Evolutionary conservation across 2,888 invertebrate genomes (phyloP), one percentile per base, ranked within the genome.

Genomic region (Drosophila stalkeri): DNA sequence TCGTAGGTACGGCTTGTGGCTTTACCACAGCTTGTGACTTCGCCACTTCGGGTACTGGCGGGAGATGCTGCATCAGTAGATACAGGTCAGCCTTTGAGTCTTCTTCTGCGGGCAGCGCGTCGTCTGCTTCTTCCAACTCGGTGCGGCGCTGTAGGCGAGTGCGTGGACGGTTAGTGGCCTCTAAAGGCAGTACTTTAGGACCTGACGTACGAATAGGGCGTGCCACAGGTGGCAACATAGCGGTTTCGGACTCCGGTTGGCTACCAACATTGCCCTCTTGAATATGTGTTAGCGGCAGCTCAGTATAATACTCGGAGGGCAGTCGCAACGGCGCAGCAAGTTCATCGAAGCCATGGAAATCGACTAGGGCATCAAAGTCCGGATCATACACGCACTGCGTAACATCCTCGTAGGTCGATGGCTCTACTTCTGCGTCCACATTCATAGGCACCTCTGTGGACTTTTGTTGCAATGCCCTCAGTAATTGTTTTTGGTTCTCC

Each of bases 301-400:
- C 75, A 6, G 9, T n/a, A 8, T 69, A 86, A 59, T 75, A 83
- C 16, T 67, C 64, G 7, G 55, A 55, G 12, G 87, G 75, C 20
- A 71, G 18, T 0, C 47, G 44, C 14, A 89, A 23, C 0, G 76
- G 72, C 12, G 73, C 60, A 18, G 57, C 49, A 14, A 60, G 27
- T 23, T 86, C 85, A 43, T 82, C 78, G 20, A 86, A 86, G 20
- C 85, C 85, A 52, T 52, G 47, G 43, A 86, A 84, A 43, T 83
- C 86, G 31, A 44, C n/a, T 7, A 64, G 47, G 4, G 47, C 43
- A 18, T 80, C 78, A 14, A 52, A 59, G 16, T 76, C 83, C 2
- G 55, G 18, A 23, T 82, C 88, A 41, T 54, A 59, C 12, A 55
- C 8, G 20, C 56, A 57, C n/a, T 59, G 64, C 18, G 63, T 20